Evolutionary conservation across 1,140 invertebrate species (phyloP).

Genomic region (Ceratosolen fusciceps): DNA sequence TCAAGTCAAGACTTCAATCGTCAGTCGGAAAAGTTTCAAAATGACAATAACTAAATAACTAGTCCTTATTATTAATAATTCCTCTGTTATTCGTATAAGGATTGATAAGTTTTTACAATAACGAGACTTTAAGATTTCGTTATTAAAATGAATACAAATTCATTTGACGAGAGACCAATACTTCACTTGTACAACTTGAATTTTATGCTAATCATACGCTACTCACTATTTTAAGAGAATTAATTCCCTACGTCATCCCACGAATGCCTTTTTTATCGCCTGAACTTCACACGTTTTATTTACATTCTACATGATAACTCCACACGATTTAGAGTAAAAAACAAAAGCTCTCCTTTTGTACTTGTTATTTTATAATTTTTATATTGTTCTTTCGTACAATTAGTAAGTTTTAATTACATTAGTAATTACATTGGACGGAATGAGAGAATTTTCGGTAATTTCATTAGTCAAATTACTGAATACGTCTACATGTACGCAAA

Average conservation of each 20-base stretch:
- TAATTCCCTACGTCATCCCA: background rate
- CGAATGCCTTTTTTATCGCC: background rate
- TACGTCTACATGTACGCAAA: too few species aligned
- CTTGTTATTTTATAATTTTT: too few species aligned
- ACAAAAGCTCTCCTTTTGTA: too few species aligned
- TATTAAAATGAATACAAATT: background rate
- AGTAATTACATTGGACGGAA: too few species aligned
- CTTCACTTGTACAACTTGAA: background rate
- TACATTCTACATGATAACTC: background rate
- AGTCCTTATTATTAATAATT: background rate
- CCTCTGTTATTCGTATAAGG: background rate
- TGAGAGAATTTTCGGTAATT: too few species aligned
- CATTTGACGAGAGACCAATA: background rate
- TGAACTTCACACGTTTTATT: constrained; percentile 11
- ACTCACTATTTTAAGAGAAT: background rate
- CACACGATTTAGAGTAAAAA: too few species aligned
- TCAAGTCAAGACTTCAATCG: too few species aligned
- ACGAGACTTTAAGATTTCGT: background rate
- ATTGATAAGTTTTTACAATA: background rate
- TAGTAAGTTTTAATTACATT: too few species aligned
- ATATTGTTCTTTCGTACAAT: too few species aligned
- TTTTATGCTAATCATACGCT: background rate
- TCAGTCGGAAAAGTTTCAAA: too few species aligned
- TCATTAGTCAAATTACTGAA: too few species aligned
- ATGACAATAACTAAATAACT: too few species aligned